Evolutionary conservation across 1,140 invertebrate species (phyloP), one percentile per base, ranked within the genome.

Genomic region (Spodoptera frugiperda): DNA sequence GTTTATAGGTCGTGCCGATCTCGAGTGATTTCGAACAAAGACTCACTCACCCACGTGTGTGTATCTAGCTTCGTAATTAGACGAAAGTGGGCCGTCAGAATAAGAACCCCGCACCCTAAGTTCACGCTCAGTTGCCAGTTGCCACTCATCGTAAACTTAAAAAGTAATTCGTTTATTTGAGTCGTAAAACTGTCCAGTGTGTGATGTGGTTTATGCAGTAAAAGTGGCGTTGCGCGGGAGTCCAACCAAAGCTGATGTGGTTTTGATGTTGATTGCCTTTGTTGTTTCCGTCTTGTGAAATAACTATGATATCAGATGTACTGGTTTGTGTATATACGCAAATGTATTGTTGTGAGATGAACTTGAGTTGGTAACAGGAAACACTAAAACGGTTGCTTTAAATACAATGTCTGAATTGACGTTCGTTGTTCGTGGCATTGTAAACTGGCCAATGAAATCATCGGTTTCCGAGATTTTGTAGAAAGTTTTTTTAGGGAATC

Each of bases 11-110:
- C 68, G 33, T 14, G 33, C 14, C 68, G 17, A 71, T 71, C 51
- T n/a, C 25, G 46, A 14, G n/a, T n/a, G 51, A 57, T 46, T 63
- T 57, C 68, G n/a, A 72, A 72, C 68, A 72, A 57, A 72, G 68
- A 17, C 68, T 21, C 39, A 14, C 68, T 46, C 39, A 14, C 53
- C 53, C 53, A 44, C 39, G 25, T 54, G 61, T 55, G 61, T 55
- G 33, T 25, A 44, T 63, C 33, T 63, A 63, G 59, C 59, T 63
- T 46, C 19, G 39, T 57, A 72, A 72, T 72, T 72, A 72, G 15
- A 55, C 53, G 68, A 72, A 72, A 72, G 68, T 72, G 51, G 33
- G 53, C 51, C 68, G n/a, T 17, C 21, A 21, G 10, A n/a, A 44
- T 6, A 12, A 33, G 14, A 39, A 44, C 59, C 33, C 33, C 33